A percentile compares a stretch with the other conserved stretches of the same genome.
Conservation (phyloP, 2,888 invertebrate species). For the Rosalia funebris region DNA sequence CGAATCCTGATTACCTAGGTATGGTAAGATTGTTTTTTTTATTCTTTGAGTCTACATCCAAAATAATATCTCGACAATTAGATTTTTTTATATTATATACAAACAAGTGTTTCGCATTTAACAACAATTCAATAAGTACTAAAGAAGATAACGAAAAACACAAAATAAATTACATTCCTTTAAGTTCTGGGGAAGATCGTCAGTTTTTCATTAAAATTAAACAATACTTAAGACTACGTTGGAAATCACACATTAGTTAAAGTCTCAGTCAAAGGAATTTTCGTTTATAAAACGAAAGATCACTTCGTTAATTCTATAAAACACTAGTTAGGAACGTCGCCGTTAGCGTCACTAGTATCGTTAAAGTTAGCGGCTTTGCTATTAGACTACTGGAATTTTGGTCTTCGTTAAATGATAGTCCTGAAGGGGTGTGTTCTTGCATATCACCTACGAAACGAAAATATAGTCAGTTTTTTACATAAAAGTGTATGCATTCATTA, state of each 20-base stretch:
- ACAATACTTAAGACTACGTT: slow-evolving; percentile 16
- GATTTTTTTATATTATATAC: slow-evolving; percentile 10
- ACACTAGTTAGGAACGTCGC: slow-evolving; percentile 40
- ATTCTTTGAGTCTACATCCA: slow-evolving; percentile 3
- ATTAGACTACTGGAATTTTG: slow-evolving; percentile 32
- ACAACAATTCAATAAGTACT: slow-evolving; percentile 28
- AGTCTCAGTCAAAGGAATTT: slow-evolving; percentile 49
- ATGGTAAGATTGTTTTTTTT: slow-evolving; percentile 4
- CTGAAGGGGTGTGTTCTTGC: slow-evolving; percentile 31
- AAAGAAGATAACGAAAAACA: slow-evolving; percentile 24
- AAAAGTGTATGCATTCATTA: no score
- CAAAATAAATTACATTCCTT: slow-evolving; percentile 23
- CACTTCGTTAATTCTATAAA: slow-evolving; percentile 40
- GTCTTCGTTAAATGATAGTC: slow-evolving; percentile 26
- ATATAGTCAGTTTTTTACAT: no score
- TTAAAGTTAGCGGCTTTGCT: slow-evolving; percentile 32
- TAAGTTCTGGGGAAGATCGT: slow-evolving; percentile 20
- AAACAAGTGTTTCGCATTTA: slow-evolving; percentile 9
- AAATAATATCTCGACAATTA: slow-evolving; percentile 1
- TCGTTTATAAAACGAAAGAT: slow-evolving; percentile 53
- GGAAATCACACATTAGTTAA: slow-evolving; percentile 39
- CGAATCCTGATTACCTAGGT: background rate
- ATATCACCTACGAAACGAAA: slow-evolving; percentile 38
- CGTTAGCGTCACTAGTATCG: slow-evolving; percentile 41
- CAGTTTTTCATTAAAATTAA: slow-evolving; percentile 25